A percentile compares a stretch with the other conserved stretches of the same genome.
Conservation (phyloP, 2,113 vertebrate species). For the Erythrolamprus reginae region DNA sequence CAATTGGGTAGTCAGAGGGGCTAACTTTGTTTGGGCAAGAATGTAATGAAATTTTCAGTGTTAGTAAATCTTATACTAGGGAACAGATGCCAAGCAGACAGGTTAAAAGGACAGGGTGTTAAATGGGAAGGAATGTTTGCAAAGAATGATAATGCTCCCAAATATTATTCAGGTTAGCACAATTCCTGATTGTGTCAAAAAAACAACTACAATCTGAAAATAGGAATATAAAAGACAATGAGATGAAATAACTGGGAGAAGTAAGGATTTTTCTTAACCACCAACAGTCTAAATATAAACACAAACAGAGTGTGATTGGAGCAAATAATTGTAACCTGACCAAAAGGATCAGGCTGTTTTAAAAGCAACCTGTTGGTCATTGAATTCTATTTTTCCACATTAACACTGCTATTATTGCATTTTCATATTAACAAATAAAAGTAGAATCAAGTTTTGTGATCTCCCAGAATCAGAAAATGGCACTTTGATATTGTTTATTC, state of each 20-base stretch:
- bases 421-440: neutral
- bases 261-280: neutral
- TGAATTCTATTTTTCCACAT: neutral
- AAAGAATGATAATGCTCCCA: neutral
- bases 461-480: neutral
- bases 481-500: neutral
- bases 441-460: neutral
- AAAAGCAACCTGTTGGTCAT: neutral
- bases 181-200: neutral
- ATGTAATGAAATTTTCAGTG: neutral
- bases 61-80: neutral
- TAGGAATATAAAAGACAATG: neutral
- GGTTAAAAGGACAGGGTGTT: neutral
- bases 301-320: neutral
- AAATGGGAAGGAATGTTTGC: neutral
- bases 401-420: neutral
- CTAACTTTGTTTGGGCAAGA: neutral
- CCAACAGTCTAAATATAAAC: neutral
- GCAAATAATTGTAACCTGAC: neutral
- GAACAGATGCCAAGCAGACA: neutral
- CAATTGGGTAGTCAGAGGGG: neutral
- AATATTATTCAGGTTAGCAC: neutral
- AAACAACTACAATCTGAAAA: neutral
- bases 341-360: neutral
- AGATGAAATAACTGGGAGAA: neutral